Evolutionary conservation across 2,888 invertebrate species (phyloP).

Genomic region (Watsonalla binaria): DNA sequence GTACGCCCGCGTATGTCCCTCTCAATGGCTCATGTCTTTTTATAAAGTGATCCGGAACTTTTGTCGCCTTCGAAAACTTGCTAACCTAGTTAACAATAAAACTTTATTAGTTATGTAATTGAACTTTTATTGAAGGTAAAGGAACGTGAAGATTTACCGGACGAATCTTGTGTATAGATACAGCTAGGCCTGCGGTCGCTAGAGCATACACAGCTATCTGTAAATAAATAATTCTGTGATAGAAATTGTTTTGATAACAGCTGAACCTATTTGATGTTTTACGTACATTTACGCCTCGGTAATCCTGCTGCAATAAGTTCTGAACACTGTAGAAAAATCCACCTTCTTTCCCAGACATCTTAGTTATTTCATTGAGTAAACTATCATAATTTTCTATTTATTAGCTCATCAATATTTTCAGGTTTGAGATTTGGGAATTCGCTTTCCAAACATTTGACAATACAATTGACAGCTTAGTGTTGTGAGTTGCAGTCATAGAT

Average conservation of each 20-base stretch:
- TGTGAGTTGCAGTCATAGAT: not conserved
- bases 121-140: constrained; percentile 19
- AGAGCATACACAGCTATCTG: constrained; percentile 80
- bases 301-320: constrained; percentile 61
- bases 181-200: constrained; percentile 74
- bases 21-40: constrained; percentile 67
- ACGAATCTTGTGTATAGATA: constrained; percentile 78
- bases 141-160: constrained; percentile 66
- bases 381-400: constrained; percentile 46
- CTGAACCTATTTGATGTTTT: constrained; percentile 1
- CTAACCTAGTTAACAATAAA: constrained; percentile 68
- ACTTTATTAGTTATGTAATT: constrained; percentile 57
- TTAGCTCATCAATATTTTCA: constrained; percentile 62
- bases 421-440: constrained; percentile 34
- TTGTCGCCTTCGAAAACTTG: constrained; percentile 79
- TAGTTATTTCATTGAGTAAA: constrained; percentile 25
- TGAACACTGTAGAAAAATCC: constrained; percentile 51
- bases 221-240: constrained; percentile 36
- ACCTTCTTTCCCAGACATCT: constrained; percentile 55
- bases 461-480: not conserved
- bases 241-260: constrained; percentile 16
- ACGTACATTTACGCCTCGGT: constrained; percentile 70
- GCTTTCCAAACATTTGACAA: constrained; percentile 28
- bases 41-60: constrained; percentile 79
- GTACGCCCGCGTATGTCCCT: constrained; percentile 72